Percentiles rank a stretch among this genome's conserved stretches.
Evolutionary conservation across 2,113 vertebrate species (phyloP).

Genomic region (Apteryx owenii): DNA sequence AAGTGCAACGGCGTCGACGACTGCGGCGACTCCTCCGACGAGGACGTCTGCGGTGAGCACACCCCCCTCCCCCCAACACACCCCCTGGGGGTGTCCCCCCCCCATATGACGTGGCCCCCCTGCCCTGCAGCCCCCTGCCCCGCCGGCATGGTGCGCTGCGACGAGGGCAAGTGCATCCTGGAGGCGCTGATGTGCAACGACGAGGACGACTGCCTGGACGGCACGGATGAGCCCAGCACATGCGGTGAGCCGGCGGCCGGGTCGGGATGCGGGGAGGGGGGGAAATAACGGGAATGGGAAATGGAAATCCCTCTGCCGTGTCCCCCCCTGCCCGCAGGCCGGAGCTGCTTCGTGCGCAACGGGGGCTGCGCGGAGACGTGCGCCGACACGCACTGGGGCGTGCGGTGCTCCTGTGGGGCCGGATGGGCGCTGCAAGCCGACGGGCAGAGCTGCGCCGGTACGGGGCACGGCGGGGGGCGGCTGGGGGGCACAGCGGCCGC

Average conservation of each 20-base stretch:
- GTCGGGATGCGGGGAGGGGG: no score
- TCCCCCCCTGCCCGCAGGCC: conserved; percentile 65
- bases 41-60: conserved; percentile 77
- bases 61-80: no score
- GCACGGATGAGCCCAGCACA: conserved; percentile 65
- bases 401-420: conserved; percentile 78
- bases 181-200: conserved; percentile 74
- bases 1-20: conserved; percentile 88
- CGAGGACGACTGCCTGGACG: conserved; percentile 68
- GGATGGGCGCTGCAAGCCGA: conserved; percentile 81
- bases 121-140: conserved; percentile 64
- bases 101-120: no score
- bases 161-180: conserved; percentile 73
- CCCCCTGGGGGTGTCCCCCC: no score
- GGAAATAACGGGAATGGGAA: no score
- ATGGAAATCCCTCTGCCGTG: no score
- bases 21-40: conserved; percentile 90
- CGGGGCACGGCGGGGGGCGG: not conserved
- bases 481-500: not conserved
- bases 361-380: conserved; percentile 86
- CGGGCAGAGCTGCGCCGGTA: conserved; percentile 84
- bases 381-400: conserved; percentile 80
- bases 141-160: conserved; percentile 55
- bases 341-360: conserved; percentile 79
- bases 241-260: conserved; percentile 63